These are phyloP conservation scores for Xestia sexstrigata DNA, from an alignment of 2,888 invertebrate genomes.

Conservation along the genomic window DNA sequence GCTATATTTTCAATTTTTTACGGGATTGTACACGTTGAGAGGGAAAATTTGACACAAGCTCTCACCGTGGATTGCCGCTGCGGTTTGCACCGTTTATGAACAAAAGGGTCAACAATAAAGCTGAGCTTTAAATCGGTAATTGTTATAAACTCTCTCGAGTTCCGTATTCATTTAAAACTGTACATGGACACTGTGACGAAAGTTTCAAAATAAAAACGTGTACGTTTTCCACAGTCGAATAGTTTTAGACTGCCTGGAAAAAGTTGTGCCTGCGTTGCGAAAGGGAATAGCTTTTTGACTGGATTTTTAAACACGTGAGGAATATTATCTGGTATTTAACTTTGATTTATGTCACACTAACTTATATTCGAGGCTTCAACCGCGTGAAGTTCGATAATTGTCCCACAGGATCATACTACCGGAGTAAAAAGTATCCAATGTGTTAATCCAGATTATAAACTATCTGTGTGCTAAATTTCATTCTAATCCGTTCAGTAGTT, in stretches of 20 bases:
- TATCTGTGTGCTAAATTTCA: too few species aligned
- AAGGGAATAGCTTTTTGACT: constrained; percentile 28
- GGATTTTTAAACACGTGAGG: constrained; percentile 5
- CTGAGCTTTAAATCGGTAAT: not conserved
- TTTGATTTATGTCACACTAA: not conserved
- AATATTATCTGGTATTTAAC: constrained; percentile 12
- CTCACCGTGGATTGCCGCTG: not conserved
- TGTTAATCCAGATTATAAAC: too few species aligned
- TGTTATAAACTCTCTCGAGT: not conserved
- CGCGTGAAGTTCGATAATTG: too few species aligned
- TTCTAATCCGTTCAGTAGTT: too few species aligned
- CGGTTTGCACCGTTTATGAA: not conserved
- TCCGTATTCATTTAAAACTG: not conserved
- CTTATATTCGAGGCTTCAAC: too few species aligned
- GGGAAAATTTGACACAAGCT: not conserved
- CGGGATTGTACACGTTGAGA: too few species aligned
- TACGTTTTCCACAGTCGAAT: constrained; percentile 36
- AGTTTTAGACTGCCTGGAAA: constrained; percentile 41
- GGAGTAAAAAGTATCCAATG: too few species aligned
- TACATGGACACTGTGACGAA: constrained; percentile 6
- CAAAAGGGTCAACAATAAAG: not conserved
- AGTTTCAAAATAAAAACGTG: constrained; percentile 27
- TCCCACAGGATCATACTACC: too few species aligned
- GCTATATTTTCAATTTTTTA: too few species aligned
- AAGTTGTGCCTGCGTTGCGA: constrained; percentile 33